Conservation (phyloP, 2,113 vertebrate genomes). For the Hydrochoerus hydrochaeris region DNA sequence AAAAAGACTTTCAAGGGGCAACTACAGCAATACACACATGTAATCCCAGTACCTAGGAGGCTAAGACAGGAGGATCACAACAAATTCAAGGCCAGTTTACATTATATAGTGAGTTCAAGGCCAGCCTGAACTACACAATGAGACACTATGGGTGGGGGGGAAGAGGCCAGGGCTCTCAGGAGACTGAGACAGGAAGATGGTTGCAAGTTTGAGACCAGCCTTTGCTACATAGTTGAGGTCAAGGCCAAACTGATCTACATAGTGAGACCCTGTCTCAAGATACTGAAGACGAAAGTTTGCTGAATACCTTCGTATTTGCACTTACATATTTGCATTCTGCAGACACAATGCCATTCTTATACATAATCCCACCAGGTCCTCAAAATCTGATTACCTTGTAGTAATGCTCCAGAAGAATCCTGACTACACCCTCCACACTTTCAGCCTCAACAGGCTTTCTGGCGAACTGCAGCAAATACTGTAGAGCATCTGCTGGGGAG, state of each 20-base stretch:
- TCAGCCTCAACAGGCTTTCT: slow-evolving; percentile 96
- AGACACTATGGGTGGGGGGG: no score
- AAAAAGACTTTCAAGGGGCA: no score
- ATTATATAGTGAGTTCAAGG: no score
- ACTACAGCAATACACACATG: no score
- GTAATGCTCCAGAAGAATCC: slow-evolving; percentile 97
- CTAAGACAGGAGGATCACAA: neutral
- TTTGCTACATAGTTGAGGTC: neutral
- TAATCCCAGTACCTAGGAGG: neutral
- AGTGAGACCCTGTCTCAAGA: neutral
- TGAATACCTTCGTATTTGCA: neutral
- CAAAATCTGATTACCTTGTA: slow-evolving; percentile 91
- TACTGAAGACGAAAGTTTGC: neutral
- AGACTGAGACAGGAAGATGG: neutral
- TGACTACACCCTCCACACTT: slow-evolving; percentile 95
- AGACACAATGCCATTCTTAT: slow-evolving; percentile 12
- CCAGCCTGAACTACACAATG: neutral
- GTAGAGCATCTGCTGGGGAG: slow-evolving; percentile 94
- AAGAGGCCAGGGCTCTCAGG: no score
- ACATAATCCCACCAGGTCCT: neutral
- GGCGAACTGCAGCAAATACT: slow-evolving; percentile 96
- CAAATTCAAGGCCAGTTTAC: neutral
- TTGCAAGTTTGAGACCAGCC: neutral
- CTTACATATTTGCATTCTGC: neutral
- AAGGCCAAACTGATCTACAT: neutral